Percentiles rank a stretch among this genome's conserved stretches.
Evolutionary conservation across 1,140 invertebrate species (phyloP).

Genomic region (Atta texana): DNA sequence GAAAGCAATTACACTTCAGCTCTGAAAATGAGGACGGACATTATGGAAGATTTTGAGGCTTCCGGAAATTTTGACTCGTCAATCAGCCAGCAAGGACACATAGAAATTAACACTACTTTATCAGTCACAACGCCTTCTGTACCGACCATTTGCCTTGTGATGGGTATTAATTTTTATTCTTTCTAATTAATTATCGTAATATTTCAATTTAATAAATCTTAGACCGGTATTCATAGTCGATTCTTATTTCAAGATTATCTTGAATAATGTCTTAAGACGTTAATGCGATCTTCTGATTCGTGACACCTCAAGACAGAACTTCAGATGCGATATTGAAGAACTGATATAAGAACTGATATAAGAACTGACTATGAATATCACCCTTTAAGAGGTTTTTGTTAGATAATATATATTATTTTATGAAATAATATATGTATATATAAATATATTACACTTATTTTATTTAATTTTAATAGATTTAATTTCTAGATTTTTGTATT

Average conservation of each 20-base stretch:
- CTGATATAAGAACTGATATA: no score
- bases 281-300: no score
- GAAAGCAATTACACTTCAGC: slow-evolving; percentile 76
- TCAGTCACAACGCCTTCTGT: slow-evolving; percentile 61
- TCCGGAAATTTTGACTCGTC: slow-evolving; percentile 75
- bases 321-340: no score
- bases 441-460: neutral
- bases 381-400: neutral
- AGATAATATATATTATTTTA: neutral
- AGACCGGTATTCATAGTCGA: no score
- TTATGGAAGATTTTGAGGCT: slow-evolving; percentile 72
- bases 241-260: no score
- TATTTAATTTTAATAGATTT: slow-evolving; percentile 2
- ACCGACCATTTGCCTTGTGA: slow-evolving; percentile 79
- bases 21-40: slow-evolving; percentile 62
- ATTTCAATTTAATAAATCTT: neutral
- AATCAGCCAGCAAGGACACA: slow-evolving; percentile 61
- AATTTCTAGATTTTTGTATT: neutral
- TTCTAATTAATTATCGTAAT: neutral
- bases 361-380: no score
- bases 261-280: no score
- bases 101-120: slow-evolving; percentile 70
- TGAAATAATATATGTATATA: neutral
- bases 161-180: slow-evolving; percentile 75
- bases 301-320: no score